A percentile compares a stretch with the other conserved stretches of the same genome.
phyloP scores from a whole-genome alignment of 2,888 invertebrate genomes.

The Sphinx pinastri region DNA sequence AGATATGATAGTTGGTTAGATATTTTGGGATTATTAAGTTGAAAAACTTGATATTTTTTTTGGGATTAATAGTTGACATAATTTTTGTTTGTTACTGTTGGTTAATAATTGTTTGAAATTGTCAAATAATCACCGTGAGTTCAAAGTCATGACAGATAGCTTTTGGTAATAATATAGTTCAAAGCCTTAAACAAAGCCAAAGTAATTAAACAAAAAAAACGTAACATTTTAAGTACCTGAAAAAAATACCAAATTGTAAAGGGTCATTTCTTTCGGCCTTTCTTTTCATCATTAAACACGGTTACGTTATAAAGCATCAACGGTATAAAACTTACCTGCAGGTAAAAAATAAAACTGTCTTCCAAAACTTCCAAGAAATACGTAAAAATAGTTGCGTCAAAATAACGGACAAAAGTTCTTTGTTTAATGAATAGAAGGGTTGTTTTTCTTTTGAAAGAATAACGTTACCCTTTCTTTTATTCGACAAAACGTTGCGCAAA shows the following conservation, averaged over 20 bases:
- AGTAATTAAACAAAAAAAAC: not conserved
- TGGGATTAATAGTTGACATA: too few species aligned
- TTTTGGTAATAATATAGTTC: too few species aligned
- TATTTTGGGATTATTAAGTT: not conserved
- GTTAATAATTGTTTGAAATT: too few species aligned
- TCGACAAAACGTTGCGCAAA: conserved; percentile 69
- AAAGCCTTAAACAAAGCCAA: too few species aligned
- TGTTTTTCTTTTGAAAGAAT: conserved; percentile 77
- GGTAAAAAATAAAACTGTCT: conserved; percentile 35
- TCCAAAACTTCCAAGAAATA: conserved; percentile 60
- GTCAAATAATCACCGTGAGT: too few species aligned
- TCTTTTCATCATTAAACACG: conserved; percentile 16
- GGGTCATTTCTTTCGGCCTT: not conserved
- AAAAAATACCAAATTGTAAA: conserved; percentile 28
- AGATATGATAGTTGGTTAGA: not conserved
- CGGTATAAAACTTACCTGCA: conserved; percentile 4
- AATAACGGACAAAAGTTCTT: conserved; percentile 68
- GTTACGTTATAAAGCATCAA: conserved; percentile 9
- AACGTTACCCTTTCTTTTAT: conserved; percentile 73
- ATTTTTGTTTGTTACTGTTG: too few species aligned
- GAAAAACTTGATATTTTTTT: not conserved
- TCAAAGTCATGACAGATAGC: too few species aligned
- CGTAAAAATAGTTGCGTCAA: conserved; percentile 65
- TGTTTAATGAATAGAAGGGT: conserved; percentile 74
- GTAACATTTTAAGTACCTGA: not conserved